A percentile compares a stretch with the other conserved stretches of the same genome.
phyloP scores from a whole-genome alignment of 2,113 vertebrate species.

The Tachuris rubrigastra region DNA sequence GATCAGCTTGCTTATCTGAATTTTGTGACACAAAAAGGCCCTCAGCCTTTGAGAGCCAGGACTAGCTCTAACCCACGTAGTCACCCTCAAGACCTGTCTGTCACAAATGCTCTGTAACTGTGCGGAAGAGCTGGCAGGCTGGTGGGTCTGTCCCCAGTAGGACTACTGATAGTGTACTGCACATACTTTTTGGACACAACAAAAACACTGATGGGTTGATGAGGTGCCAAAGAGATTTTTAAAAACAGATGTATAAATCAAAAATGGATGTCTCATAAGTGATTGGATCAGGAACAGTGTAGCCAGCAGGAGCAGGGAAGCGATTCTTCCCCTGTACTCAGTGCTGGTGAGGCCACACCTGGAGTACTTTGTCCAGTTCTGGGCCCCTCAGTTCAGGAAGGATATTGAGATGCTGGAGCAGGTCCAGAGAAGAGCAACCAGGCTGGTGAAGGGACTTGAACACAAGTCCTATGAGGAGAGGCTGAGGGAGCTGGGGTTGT shows the following conservation, averaged over 20 bases:
- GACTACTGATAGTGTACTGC: neutral
- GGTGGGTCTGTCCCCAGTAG: neutral
- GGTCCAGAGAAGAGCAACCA: too few relatives aligned
- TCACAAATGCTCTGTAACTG: neutral
- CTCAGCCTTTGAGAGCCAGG: neutral
- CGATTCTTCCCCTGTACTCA: too few relatives aligned
- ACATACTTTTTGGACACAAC: neutral
- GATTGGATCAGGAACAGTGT: too few relatives aligned
- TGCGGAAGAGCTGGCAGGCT: neutral
- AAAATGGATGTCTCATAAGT: neutral
- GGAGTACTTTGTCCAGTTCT: too few relatives aligned
- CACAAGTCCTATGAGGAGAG: too few relatives aligned
- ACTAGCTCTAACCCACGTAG: neutral
- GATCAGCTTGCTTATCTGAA: neutral
- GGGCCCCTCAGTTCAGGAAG: too few relatives aligned
- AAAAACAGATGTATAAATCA: neutral
- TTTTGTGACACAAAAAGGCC: neutral
- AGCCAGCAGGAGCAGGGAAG: too few relatives aligned
- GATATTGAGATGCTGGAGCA: too few relatives aligned
- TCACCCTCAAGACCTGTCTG: neutral
- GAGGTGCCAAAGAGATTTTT: neutral
- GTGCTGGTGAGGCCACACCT: too few relatives aligned
- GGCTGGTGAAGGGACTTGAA: too few relatives aligned
- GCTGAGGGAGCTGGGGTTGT: too few relatives aligned
- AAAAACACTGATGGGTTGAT: neutral